These are phyloP conservation scores for Vireo altiloquus DNA, from an alignment of 2,113 vertebrate genomes.

Conservation along the genomic window DNA sequence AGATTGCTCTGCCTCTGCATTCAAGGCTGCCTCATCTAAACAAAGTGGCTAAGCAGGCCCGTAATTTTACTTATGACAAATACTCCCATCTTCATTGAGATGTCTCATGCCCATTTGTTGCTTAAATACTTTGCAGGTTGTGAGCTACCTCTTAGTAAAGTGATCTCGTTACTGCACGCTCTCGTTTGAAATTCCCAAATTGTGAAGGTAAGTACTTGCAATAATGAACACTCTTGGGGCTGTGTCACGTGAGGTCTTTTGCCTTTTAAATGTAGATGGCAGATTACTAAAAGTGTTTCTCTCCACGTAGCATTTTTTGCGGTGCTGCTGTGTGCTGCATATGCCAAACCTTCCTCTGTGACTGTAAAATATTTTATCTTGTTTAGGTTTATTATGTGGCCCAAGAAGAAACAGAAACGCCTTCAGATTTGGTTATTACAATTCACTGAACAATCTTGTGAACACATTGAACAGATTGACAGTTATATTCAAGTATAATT, in stretches of 20 bases:
- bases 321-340: neutral
- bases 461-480: neutral
- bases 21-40: neutral
- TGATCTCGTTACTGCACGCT: neutral
- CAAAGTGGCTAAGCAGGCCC: neutral
- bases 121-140: neutral
- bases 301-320: accelerated
- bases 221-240: neutral
- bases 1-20: neutral
- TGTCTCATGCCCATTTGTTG: accelerated
- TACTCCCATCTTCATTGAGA: neutral
- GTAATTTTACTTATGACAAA: neutral
- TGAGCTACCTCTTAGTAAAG: neutral
- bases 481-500: neutral
- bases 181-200: neutral
- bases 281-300: neutral
- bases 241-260: neutral
- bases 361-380: neutral
- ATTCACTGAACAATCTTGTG: neutral
- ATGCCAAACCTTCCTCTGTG: neutral
- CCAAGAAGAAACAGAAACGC: neutral
- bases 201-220: neutral
- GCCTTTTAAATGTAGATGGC: neutral
- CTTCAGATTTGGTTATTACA: neutral
- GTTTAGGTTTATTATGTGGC: neutral